Conservation (phyloP, 2,113 vertebrate species). For the Macrotis lagotis region DNA sequence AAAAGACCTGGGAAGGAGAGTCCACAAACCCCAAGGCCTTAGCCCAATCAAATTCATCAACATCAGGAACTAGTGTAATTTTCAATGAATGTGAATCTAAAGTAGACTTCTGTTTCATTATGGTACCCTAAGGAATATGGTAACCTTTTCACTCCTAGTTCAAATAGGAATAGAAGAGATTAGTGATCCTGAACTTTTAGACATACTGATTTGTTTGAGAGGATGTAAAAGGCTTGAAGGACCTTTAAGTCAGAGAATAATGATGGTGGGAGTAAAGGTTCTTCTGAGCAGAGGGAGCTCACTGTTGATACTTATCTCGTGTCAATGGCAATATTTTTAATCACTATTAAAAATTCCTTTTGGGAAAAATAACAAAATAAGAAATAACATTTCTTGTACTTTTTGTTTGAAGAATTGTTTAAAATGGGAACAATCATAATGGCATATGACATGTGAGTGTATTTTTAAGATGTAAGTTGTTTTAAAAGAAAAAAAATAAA, state of each 20-base stretch:
- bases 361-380: constrained; percentile 51
- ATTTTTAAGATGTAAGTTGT: not conserved
- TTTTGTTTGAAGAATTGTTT: constrained; percentile 44
- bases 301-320: constrained; percentile 58
- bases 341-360: constrained; percentile 35
- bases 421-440: constrained; percentile 24
- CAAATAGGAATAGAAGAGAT: constrained; percentile 3
- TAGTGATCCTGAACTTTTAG: constrained; percentile 43
- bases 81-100: not conserved
- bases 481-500: not conserved
- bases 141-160: not conserved
- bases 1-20: not conserved
- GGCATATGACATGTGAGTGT: not conserved
- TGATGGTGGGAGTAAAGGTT: constrained; percentile 75
- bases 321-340: constrained; percentile 61
- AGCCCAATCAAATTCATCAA: not conserved
- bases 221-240: constrained; percentile 61
- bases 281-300: constrained; percentile 56
- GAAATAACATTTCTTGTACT: constrained; percentile 24
- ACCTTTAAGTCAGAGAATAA: constrained; percentile 64
- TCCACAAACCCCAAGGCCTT: not conserved
- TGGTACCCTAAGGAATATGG: not conserved
- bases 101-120: not conserved
- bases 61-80: not conserved
- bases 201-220: constrained; percentile 72